These are phyloP conservation scores for Idaea straminata DNA, from an alignment of 2,888 invertebrate species.

Conservation along the genomic window DNA sequence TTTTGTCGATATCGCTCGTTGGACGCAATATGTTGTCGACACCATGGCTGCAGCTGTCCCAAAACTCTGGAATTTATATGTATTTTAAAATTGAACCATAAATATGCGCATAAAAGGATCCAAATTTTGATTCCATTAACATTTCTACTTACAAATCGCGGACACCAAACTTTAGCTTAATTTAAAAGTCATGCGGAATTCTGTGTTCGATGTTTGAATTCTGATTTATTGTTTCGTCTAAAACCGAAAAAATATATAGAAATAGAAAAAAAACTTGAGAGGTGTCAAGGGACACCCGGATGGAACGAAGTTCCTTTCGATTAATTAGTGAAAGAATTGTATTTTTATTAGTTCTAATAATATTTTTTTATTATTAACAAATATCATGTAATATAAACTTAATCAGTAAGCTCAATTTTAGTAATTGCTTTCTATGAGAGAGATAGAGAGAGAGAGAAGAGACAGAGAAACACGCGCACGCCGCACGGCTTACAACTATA, in stretches of 20 bases:
- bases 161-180: conserved; percentile 40
- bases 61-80: conserved; percentile 35
- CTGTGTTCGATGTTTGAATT: conserved; percentile 8
- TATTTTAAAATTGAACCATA: conserved; percentile 51
- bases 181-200: conserved; percentile 33
- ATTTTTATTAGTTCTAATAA: too few relatives aligned
- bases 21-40: conserved; percentile 51
- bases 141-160: conserved; percentile 41
- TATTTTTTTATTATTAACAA: too few relatives aligned
- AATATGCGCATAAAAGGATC: conserved; percentile 77
- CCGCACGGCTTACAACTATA: too few relatives aligned
- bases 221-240: conserved; percentile 16
- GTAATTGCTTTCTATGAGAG: too few relatives aligned
- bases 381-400: too few relatives aligned
- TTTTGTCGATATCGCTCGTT: conserved; percentile 42
- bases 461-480: too few relatives aligned
- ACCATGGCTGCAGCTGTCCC: conserved; percentile 35
- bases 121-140: conserved; percentile 59
- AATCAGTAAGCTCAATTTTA: too few relatives aligned
- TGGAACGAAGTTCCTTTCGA: too few relatives aligned
- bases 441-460: too few relatives aligned
- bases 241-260: background rate
- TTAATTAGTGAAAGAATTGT: too few relatives aligned
- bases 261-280: too few relatives aligned
- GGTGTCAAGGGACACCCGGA: too few relatives aligned